Evolutionary conservation across 2,113 vertebrate species (phyloP).

Genomic region (Charadrius vociferus): DNA sequence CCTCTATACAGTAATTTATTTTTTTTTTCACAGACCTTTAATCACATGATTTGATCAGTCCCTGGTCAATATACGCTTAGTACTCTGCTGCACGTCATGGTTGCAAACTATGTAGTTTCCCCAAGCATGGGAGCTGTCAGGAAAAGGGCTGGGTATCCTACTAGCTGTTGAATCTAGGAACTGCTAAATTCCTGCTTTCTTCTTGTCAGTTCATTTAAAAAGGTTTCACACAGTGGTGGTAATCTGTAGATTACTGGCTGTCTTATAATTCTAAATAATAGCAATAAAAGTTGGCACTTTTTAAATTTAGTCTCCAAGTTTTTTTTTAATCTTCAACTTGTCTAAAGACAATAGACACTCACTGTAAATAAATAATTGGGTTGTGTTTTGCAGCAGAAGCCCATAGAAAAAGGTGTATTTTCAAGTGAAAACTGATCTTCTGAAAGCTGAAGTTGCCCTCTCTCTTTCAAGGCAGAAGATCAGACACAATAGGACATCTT

Average conservation of each 20-base stretch:
- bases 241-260: background rate
- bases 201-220: background rate
- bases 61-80: background rate
- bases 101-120: background rate
- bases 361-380: background rate
- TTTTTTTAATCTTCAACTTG: background rate
- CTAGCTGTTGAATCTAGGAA: background rate
- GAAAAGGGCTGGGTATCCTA: background rate
- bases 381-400: background rate
- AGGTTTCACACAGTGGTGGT: background rate
- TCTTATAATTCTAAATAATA: background rate
- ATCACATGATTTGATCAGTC: background rate
- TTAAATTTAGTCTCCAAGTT: background rate
- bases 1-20: background rate
- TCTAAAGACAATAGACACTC: background rate
- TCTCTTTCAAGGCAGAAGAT: background rate
- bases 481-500: background rate
- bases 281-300: background rate
- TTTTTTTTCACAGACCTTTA: background rate
- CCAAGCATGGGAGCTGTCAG: background rate
- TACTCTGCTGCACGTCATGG: background rate
- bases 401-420: background rate
- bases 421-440: background rate
- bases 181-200: background rate
- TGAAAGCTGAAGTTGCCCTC: background rate